Evolutionary conservation across 2,113 vertebrate genomes (phyloP).

Genomic region (Coturnix japonica): DNA sequence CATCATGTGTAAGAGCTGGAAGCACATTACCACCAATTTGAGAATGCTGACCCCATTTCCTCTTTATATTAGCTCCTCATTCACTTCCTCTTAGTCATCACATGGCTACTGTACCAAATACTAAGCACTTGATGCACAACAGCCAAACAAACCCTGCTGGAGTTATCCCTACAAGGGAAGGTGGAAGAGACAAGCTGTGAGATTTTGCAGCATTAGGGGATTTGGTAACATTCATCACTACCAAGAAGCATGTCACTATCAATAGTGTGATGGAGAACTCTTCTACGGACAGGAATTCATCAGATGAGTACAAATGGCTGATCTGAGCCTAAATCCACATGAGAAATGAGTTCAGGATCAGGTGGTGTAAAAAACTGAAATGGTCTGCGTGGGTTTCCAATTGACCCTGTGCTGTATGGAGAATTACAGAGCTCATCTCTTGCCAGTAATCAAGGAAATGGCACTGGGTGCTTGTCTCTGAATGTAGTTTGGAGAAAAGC

Average conservation of each 20-base stretch:
- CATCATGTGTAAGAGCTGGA: not conserved
- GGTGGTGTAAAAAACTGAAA: not conserved
- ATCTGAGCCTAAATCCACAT: not conserved
- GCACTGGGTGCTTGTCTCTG: not conserved
- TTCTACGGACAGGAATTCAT: not conserved
- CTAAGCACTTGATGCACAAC: rapidly evolving
- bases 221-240: not conserved
- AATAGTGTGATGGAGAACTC: not conserved
- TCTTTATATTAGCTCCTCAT: not conserved
- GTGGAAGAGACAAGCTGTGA: not conserved
- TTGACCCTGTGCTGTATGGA: not conserved
- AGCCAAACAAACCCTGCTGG: not conserved
- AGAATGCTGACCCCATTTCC: not conserved
- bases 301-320: not conserved
- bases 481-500: not conserved
- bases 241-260: not conserved
- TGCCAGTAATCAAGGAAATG: not conserved
- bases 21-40: not conserved
- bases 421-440: not conserved
- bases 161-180: not conserved
- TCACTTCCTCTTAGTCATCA: not conserved
- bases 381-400: not conserved
- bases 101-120: not conserved
- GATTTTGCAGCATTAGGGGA: not conserved
- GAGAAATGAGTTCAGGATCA: not conserved